Base-by-base conservation (phyloP, 2,888 invertebrate species). In the Glomeris marginata region DNA sequence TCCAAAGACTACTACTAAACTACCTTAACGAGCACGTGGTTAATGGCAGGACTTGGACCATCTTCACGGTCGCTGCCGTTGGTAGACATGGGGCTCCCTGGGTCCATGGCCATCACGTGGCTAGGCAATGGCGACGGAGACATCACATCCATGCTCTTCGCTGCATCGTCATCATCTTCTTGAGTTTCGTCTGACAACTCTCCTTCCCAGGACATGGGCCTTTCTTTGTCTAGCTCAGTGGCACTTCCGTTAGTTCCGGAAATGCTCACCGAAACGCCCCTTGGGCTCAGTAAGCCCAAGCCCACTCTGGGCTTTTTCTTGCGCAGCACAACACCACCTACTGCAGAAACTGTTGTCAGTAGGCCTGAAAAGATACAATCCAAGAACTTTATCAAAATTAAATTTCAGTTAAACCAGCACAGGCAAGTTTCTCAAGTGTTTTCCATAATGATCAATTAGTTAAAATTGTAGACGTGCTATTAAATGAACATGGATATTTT, bases 201-300 rank as follows among this genome's bases (percentile, higher is more conserved):
- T 8, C 90, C 90, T 66, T 90, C 90, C 90, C 90, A 90, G 6
- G 87, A 88, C 90, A 91, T 91, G 44, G 90, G 90, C 47, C 90
- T 70, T 56, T 72, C 72, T n/a, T 70, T 69, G 45, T 64, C 63
- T 41, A 62, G 63, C 47, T 70, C 49, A n/a, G 16, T 35, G 16
- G 41, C 22, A 20, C 35, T 46, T 10, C 28, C 44, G 28, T 37
- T 49, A 6, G 37, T 21, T 28, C 28, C 28, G 20, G 38, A 47
- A 15, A 41, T 42, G 20, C 16, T 37, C 18, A 6, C 20, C 41
- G 43, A 21, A 16, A 21, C 11, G 6, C 13, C 36, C 42, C n/a
- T 20, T 18, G 20, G n/a, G 43, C 18, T 6, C 16, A 40, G 5
- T 4, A 45, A 41, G 38, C 45, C 38, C 5, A 50, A 28, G 8